Percentiles rank a stretch among this genome's conserved stretches.
Conservation (phyloP, 1,140 invertebrate genomes). For the Drosophila rufa region DNA sequence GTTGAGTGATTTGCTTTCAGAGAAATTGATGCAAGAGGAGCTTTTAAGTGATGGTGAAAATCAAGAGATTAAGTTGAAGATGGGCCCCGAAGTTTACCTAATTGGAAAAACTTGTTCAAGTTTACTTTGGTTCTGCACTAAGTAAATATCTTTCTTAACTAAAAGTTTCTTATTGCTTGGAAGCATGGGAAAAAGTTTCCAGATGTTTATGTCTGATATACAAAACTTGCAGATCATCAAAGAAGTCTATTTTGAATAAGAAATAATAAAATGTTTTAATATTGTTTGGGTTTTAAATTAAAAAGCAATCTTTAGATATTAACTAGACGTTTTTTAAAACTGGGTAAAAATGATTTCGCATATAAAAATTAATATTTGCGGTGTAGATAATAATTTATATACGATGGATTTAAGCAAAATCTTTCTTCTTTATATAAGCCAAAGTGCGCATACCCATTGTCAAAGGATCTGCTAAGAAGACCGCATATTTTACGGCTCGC, state of each 20-base stretch:
- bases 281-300: not conserved
- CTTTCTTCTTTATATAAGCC: not conserved
- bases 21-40: not conserved
- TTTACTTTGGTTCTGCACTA: slow-evolving; percentile 1
- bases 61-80: slow-evolving; percentile 6
- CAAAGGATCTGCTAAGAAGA: slow-evolving; percentile 50
- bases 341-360: too few relatives aligned
- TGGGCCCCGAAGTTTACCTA: slow-evolving; percentile 3
- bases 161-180: not conserved
- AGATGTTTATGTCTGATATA: not conserved
- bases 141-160: slow-evolving; percentile 6
- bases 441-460: slow-evolving; percentile 19
- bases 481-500: slow-evolving; percentile 64
- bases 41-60: not conserved
- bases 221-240: not conserved
- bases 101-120: slow-evolving; percentile 23
- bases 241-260: not conserved
- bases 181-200: not conserved
- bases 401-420: not conserved
- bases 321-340: too few relatives aligned
- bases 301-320: not conserved
- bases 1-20: not conserved
- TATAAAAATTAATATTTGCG: too few relatives aligned
- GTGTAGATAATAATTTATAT: not conserved
- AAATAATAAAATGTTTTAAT: not conserved